These are phyloP conservation scores for Xanthia icteritia DNA, from an alignment of 2,888 invertebrate genomes.

Conservation along the genomic window DNA sequence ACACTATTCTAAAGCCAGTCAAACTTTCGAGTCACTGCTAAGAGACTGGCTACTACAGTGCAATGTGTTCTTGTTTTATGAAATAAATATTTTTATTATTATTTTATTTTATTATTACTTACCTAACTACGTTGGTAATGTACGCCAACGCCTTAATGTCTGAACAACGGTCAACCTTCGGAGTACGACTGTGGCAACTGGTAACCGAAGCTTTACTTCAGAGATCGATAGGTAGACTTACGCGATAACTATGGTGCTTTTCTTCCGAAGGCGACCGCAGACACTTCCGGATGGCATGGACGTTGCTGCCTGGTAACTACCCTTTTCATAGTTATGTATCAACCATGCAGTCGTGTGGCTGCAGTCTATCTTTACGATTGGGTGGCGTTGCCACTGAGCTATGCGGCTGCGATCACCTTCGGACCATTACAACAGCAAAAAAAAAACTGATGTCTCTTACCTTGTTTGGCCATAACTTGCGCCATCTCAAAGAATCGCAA, in stretches of 20 bases:
- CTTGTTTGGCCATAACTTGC: conserved; percentile 91
- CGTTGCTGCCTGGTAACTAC: not conserved
- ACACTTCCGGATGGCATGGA: not conserved
- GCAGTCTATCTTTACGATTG: no score
- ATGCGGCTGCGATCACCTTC: no score
- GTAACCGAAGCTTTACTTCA: not conserved
- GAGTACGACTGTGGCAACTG: not conserved
- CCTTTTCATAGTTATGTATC: not conserved
- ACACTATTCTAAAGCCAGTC: not conserved
- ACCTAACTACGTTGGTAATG: not conserved
- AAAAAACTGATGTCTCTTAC: conserved; percentile 23
- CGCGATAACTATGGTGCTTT: not conserved
- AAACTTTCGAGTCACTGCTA: not conserved
- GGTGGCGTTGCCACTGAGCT: not conserved
- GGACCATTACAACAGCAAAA: not conserved
- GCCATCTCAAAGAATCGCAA: conserved; percentile 97
- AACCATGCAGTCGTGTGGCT: not conserved
- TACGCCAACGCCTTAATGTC: no score
- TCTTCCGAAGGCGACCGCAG: not conserved
- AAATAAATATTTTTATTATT: no score
- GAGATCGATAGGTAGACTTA: not conserved
- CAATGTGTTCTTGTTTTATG: no score
- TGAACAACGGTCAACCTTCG: not conserved
- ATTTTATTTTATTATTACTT: no score
- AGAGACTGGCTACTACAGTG: not conserved